Percentiles rank a stretch among this genome's conserved stretches.
Evolutionary conservation across 2,797 vertebrate species (phyloP).

Genomic region (Sebastes reedi): DNA sequence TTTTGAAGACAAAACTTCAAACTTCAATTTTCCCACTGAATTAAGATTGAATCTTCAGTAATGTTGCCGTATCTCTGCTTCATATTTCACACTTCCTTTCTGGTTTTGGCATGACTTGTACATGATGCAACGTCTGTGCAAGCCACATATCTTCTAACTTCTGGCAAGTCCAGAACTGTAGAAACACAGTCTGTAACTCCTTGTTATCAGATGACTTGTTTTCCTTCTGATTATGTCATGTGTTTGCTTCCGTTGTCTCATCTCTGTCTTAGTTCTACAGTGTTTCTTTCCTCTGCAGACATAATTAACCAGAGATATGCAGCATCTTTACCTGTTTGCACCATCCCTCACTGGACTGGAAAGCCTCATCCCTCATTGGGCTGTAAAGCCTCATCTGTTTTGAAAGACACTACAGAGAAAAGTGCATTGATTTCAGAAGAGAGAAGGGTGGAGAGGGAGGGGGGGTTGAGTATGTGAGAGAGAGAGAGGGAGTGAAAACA

Average conservation of each 20-base stretch:
- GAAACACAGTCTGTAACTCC: neutral
- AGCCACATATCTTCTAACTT: constrained; percentile 30
- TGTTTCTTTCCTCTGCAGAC: constrained; percentile 1
- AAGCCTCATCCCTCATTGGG: constrained; percentile 66
- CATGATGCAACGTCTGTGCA: constrained; percentile 69
- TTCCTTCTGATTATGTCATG: neutral
- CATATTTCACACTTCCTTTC: constrained; percentile 38
- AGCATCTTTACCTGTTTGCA: constrained; percentile 41
- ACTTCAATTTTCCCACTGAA: neutral
- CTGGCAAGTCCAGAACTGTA: neutral
- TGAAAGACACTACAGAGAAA: constrained; percentile 73
- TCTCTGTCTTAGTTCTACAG: neutral
- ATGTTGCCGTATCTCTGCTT: constrained; percentile 14
- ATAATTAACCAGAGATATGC: neutral
- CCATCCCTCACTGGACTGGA: constrained; percentile 62
- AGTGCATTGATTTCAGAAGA: constrained; percentile 77
- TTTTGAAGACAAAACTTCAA: neutral
- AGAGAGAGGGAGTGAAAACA: constrained; percentile 51
- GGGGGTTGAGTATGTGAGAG: constrained; percentile 22
- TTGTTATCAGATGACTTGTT: neutral
- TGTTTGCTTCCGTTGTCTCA: neutral
- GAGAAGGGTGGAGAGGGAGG: constrained; percentile 8
- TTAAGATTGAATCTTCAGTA: neutral
- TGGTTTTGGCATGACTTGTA: constrained; percentile 18
- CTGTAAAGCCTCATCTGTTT: constrained; percentile 70